Base-by-base conservation (phyloP, 2,888 invertebrate genomes). In the Tortricodes alternella region DNA sequence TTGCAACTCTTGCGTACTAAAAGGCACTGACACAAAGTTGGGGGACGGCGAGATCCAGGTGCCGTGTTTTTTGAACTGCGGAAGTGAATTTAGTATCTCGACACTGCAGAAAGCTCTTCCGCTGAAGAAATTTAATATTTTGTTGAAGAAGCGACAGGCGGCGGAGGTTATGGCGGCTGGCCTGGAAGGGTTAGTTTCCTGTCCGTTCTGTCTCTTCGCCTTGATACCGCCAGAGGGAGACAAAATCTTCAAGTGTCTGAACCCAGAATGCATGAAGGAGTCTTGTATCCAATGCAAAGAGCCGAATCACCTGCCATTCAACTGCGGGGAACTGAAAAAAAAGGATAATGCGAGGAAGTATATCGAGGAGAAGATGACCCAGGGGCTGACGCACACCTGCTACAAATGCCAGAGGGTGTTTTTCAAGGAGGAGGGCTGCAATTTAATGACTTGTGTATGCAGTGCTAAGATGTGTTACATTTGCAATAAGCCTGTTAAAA, bases 211-310 rank as follows among this genome's bases (percentile, higher is more conserved):
- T 38, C 8, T 19, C 19, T 38, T 38, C 8, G 38, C 38, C n/a
- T 19, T 19, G 0, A 38, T 38, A 6, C 38, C 38, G 11, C 19
- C 38, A n/a, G 38, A 38, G n/a, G 38, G 38, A 19, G 38, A 38
- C 38, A 38, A 19, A 11, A 19, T 38, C 1, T 38, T 38, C 19
- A 38, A 38, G 19, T 38, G 38, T 5, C 15, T 38, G 8, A 38
- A 38, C n/a, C 38, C 38, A 6, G 38, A 38, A 9, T 38, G 38
- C 38, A 38, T 38, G 38, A 38, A 38, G 15, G 38, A 38, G 19
- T 38, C 38, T 38, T 38, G 38, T 18, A 38, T 38, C 6, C 19
- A 11, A 9, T 38, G 38, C 11, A 38, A 38, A 6, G 38, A 38
- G 11, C 38, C 38, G 16, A 38, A 38, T 6, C 38, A 38, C 11